Percentiles rank a stretch among this genome's conserved stretches.
Evolutionary conservation across 2,113 vertebrate species (phyloP).

Genomic region (Dasyprocta punctata): DNA sequence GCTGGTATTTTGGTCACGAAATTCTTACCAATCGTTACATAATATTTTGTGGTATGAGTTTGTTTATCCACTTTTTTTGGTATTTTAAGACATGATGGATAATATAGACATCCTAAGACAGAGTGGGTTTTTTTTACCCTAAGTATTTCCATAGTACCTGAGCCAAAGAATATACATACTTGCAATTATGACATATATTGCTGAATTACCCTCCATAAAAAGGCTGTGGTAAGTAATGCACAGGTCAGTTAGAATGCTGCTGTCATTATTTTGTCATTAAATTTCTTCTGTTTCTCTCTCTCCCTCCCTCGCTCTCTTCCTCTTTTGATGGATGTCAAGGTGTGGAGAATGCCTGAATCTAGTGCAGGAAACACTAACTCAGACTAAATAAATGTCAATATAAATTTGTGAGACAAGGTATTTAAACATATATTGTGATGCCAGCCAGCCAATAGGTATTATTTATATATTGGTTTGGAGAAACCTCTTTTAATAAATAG

Average conservation of each 20-base stretch:
- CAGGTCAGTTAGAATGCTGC: rapidly evolving
- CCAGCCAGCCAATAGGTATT: background rate
- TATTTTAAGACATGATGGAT: background rate
- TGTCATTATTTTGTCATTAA: background rate
- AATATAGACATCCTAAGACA: background rate
- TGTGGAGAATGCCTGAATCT: background rate
- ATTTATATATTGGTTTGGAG: background rate
- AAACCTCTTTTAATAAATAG: background rate
- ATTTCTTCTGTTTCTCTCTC: background rate
- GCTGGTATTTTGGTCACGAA: background rate
- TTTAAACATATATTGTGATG: background rate
- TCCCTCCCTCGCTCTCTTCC: background rate
- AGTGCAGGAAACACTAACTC: background rate
- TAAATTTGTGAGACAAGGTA: background rate
- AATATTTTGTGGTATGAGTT: background rate
- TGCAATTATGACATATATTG: background rate
- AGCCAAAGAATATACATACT: background rate
- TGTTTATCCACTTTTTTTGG: background rate
- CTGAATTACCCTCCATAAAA: background rate
- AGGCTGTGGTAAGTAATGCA: background rate
- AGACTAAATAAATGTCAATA: background rate
- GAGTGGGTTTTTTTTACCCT: no score
- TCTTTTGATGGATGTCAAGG: background rate
- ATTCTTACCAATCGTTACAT: background rate
- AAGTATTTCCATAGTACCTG: background rate